phyloP scores from a whole-genome alignment of 1,140 invertebrate genomes.

The Rhopalosiphum padi region DNA sequence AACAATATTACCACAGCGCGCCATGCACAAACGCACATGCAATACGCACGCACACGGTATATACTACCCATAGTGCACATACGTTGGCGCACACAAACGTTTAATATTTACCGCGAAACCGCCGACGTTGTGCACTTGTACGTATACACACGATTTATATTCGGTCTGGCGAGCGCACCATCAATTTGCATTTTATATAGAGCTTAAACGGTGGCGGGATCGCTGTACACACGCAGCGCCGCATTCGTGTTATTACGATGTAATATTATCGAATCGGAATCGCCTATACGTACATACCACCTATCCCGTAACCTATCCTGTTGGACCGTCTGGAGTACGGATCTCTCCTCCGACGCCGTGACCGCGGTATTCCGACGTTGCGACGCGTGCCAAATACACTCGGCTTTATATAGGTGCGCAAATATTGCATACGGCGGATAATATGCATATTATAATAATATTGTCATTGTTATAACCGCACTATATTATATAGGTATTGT shows the following conservation, averaged over 20 bases:
- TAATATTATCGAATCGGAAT: not conserved
- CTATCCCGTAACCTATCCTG: not conserved
- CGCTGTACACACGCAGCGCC: no score
- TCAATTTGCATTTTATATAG: slow-evolving; percentile 6
- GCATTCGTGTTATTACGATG: not conserved
- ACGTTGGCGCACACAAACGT: not conserved
- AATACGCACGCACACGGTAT: not conserved
- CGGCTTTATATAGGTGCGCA: not conserved
- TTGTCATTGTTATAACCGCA: not conserved
- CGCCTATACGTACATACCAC: not conserved
- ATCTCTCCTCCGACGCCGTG: no score
- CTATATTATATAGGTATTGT: not conserved
- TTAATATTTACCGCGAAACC: slow-evolving; percentile 8
- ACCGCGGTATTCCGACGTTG: not conserved
- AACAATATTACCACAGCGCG: not conserved
- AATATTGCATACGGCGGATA: not conserved
- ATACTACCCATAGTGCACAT: no score
- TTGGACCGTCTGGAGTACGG: not conserved
- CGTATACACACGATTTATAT: not conserved
- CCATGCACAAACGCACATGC: not conserved
- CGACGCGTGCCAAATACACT: not conserved
- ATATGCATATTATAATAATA: not conserved
- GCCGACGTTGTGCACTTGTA: not conserved
- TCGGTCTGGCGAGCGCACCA: not conserved
- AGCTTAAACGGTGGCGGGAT: not conserved